phyloP scores from a whole-genome alignment of 2,797 vertebrate species.

The Paedocypris micromegethes region DNA sequence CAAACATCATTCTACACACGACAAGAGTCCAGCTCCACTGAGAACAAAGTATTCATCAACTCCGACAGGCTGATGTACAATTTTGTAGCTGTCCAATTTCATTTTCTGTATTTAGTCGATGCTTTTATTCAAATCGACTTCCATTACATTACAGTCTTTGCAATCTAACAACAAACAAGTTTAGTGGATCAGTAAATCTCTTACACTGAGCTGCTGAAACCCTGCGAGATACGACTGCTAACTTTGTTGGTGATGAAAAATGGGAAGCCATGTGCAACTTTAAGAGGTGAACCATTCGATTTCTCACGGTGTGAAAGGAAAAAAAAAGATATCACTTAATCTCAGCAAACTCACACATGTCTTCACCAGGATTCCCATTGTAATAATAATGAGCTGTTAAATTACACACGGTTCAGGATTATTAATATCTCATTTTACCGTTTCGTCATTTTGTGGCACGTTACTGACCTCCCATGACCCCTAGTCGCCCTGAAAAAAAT shows the following conservation, averaged over 20 bases:
- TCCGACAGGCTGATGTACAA: background rate
- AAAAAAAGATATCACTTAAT: slow-evolving; percentile 1
- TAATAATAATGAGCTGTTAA: slow-evolving; percentile 48
- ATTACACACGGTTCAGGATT: slow-evolving; percentile 44
- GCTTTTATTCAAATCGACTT: too few species aligned
- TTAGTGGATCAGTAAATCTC: too few species aligned
- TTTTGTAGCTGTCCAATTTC: slow-evolving; percentile 1
- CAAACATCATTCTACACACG: slow-evolving; percentile 4
- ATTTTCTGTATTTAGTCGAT: too few species aligned
- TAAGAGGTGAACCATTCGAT: background rate
- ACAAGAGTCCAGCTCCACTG: background rate
- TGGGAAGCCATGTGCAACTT: too few species aligned
- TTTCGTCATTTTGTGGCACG: slow-evolving; percentile 50
- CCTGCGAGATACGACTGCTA: too few species aligned
- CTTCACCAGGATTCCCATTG: slow-evolving; percentile 38
- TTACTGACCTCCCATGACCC: slow-evolving; percentile 55
- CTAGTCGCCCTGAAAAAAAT: slow-evolving; percentile 48
- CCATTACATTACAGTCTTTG: too few species aligned
- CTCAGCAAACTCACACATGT: slow-evolving; percentile 24
- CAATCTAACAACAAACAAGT: too few species aligned
- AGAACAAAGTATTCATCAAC: slow-evolving; percentile 5
- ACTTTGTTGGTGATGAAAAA: too few species aligned
- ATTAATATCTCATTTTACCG: slow-evolving; percentile 57
- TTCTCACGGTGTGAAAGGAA: slow-evolving; percentile 25
- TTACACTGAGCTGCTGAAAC: too few species aligned